Evolutionary conservation across 1,140 invertebrate species (phyloP).

Genomic region (Caenorhabditis tropicalis): DNA sequence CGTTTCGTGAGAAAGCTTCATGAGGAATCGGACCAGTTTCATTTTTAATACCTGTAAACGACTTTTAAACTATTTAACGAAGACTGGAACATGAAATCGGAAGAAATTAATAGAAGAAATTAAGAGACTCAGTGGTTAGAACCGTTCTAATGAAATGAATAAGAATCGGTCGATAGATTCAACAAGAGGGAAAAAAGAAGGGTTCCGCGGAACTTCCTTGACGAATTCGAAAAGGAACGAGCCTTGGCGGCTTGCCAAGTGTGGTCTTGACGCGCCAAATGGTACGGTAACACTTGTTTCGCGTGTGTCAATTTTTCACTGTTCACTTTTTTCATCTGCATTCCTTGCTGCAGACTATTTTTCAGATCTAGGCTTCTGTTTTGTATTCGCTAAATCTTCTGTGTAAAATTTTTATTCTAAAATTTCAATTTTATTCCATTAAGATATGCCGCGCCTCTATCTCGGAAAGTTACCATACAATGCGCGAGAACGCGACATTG

Average conservation of each 20-base stretch:
- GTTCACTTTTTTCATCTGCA: neutral
- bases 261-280: neutral
- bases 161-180: neutral
- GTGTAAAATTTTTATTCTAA: neutral
- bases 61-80: too few species aligned
- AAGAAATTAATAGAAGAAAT: too few species aligned
- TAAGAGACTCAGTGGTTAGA: too few species aligned
- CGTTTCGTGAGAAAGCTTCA: conserved; percentile 99
- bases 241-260: conserved; percentile 23
- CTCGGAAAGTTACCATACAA: conserved; percentile 88
- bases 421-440: neutral
- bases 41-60: conserved; percentile 56
- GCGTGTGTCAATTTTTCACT: neutral
- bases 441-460: conserved; percentile 81
- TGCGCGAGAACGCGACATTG: conserved; percentile 91
- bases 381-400: neutral
- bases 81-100: too few species aligned
- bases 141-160: neutral
- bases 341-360: neutral
- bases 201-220: too few species aligned
- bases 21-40: conserved; percentile 83
- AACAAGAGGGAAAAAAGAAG: too few species aligned
- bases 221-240: neutral
- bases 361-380: too few species aligned
- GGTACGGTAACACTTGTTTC: conserved; percentile 26